Evolutionary conservation across 37 sponge, comb jelly and placozoan species (phyloP), one percentile per base, ranked within the genome.

Genomic region (Geodia barretti): DNA sequence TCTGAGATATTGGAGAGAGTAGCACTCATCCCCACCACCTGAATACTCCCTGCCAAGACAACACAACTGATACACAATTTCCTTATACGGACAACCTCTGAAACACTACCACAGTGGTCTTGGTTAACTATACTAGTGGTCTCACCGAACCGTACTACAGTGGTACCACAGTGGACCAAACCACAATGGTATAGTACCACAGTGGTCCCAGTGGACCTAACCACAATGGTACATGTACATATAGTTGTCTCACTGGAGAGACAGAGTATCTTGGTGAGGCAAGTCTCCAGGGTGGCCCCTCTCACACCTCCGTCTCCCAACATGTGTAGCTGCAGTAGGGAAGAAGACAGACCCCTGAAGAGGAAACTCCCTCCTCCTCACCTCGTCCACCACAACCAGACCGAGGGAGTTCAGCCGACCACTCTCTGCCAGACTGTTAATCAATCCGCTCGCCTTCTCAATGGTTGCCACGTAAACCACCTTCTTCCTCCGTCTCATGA

Each of bases 21-120:
- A 26, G 98, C 98, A 87, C 95, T 97, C 98, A 97, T 97, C 4
- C 98, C 98, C 0, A 94, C 72, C 1, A 97, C 58, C 79, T 92
- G 93, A 1, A 79, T 85, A 47, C 8, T 9, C 20, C 21, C 75
- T 79, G 68, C 68, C 35, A 38, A 68, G 43, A 80, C 36, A 72
- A 61, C 69, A 68, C 61, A 32, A 39, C 21, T 20, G 20, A 80
- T 25, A 69, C 32, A 4, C 11, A 14, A 68, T 21, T 68, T 68
- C 33, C 20, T 25, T 68, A 24, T 68, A 24, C 19, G 11, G 19
- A 59, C 19, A 58, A 19, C 60, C n/a, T n/a, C n/a, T n/a, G n/a
- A n/a, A n/a, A n/a, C 33, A 3, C 31, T 2, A 37, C 24, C 38
- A 32, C 72, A 32, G 5, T 8, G 64, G 5, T 4, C 64, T 4